Base-by-base conservation (phyloP, 2,113 vertebrate species). In the Budorcas taxicolor region DNA sequence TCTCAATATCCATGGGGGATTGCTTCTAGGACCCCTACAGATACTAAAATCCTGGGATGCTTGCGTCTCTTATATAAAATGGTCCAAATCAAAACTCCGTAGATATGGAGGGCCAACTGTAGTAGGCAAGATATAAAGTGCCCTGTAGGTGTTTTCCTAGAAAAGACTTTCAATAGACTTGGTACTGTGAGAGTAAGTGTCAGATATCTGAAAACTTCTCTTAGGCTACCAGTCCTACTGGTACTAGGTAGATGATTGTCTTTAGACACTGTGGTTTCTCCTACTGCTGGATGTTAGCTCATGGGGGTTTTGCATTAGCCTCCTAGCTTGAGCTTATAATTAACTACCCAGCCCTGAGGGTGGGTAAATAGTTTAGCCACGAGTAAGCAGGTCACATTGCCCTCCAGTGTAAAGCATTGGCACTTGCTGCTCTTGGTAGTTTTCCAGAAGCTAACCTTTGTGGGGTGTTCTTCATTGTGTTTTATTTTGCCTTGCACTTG, bases 391-490 rank as follows among this genome's bases (percentile, higher is more conserved):
- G 80, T 94, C 67, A 87, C 4, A 6, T 47, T 93, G 87, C 47
- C 84, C 74, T 87, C 33, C n/a, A 95, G 67, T 57, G 88, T 84
- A 81, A 90, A 95, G 90, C 17, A 47, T 25, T 31, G 88, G 50
- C 27, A 87, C 19, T 80, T 87, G 40, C 11, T 94, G 33, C 21
- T 95, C 36, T 96, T 94, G 19, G 45, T 89, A 43, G 64, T 93
- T 97, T 97, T 96, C 71, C 58, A 67, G 55, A 96, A 87, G 16
- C 74, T 71, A 89, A 52, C 36, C 45, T 95, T 96, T 55, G 76
- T 11, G 9, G 9, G 2, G 2, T 81, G 21, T 64, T 92, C 29
- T 57, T 96, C 36, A 40, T 87, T 74, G 17, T 95, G 25, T 87
- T 94, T 83, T 91, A 89, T 90, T 86, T 96, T 95, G 23, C 47